Evolutionary conservation across 2,113 vertebrate genomes (phyloP), one percentile per base, ranked within the genome.

Genomic region (Anhinga anhinga): DNA sequence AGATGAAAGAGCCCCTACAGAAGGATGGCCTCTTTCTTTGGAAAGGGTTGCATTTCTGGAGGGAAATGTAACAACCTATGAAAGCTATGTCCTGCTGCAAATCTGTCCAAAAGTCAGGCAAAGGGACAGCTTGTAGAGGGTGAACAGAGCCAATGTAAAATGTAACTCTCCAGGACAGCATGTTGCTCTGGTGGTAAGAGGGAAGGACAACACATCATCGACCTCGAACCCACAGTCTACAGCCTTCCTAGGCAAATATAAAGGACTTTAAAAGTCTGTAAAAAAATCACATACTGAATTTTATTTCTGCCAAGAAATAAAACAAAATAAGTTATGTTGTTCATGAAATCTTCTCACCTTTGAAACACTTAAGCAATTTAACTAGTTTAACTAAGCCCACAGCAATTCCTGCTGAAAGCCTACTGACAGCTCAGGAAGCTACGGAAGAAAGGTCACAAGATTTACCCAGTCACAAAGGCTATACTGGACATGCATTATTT

Each of bases 131-230:
- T 93, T 97, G 96, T 74, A 63, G 70, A 94, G 71, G 58, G 30
- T 79, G 84, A 96, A 62, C 78, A 85, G 93, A 96, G 94, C 93
- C 97, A 97, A 96, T 72, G 45, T 63, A 80, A 80, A 97, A 95
- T 95, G 96, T 96, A 95, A 95, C 87, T 79, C 96, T 44, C 40
- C 93, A 93, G 95, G 94, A 91, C 42, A 90, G 49, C 78, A 62
- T 93, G 94, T 95, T 96, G 89, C 77, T 90, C 71, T 78, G 55
- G 74, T 70, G 58, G 29, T 63, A 86, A 89, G 78, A 91, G 45
- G 38, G 84, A 97, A 97, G 87, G 86, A 89, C 94, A 90, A 69
- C 91, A 78, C 50, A 91, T 61, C 73, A 77, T 9, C 0, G 2
- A 90, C 81, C 78, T 70, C 5, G 2, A 93, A 93, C 76, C 15